Evolutionary conservation across 2,113 vertebrate genomes (phyloP).

Genomic region (Antechinus stuartii): DNA sequence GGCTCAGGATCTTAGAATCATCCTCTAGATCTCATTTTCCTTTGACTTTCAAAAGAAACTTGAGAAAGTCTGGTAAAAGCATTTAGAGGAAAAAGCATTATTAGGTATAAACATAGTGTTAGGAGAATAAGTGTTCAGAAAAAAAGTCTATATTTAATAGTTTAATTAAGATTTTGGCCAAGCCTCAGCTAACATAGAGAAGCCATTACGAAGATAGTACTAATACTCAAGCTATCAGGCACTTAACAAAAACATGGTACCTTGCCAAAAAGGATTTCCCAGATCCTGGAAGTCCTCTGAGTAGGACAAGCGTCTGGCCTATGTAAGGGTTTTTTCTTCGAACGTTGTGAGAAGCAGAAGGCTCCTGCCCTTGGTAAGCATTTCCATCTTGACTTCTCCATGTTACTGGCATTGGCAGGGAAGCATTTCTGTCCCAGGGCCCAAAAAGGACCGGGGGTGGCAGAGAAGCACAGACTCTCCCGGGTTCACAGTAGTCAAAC

Average conservation of each 20-base stretch:
- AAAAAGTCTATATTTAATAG: constrained; percentile 7
- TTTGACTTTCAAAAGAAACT: constrained; percentile 42
- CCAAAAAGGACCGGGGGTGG: constrained; percentile 79
- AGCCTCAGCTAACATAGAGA: constrained; percentile 33
- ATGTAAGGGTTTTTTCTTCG: constrained; percentile 86
- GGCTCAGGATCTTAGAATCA: constrained; percentile 40
- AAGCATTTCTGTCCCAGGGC: constrained; percentile 78
- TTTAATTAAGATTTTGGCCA: constrained; percentile 47
- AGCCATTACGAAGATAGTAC: neutral
- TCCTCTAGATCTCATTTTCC: constrained; percentile 30
- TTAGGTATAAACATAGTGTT: constrained; percentile 26
- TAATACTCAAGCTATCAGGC: constrained; percentile 47
- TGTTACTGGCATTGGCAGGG: constrained; percentile 85
- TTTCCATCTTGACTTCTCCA: constrained; percentile 84
- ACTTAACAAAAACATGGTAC: constrained; percentile 84
- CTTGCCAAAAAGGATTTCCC: constrained; percentile 96
- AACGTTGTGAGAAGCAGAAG: constrained; percentile 76
- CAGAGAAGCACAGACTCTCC: constrained; percentile 78
- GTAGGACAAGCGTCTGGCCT: constrained; percentile 92
- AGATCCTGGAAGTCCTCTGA: constrained; percentile 96
- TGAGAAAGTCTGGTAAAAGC: constrained; percentile 40
- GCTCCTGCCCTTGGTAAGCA: constrained; percentile 75
- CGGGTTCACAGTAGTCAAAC: constrained; percentile 57
- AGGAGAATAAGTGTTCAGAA: constrained; percentile 7
- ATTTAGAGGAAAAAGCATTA: neutral